Evolutionary conservation across 2,113 vertebrate species (phyloP).

Genomic region (Ochotona curzoniae): DNA sequence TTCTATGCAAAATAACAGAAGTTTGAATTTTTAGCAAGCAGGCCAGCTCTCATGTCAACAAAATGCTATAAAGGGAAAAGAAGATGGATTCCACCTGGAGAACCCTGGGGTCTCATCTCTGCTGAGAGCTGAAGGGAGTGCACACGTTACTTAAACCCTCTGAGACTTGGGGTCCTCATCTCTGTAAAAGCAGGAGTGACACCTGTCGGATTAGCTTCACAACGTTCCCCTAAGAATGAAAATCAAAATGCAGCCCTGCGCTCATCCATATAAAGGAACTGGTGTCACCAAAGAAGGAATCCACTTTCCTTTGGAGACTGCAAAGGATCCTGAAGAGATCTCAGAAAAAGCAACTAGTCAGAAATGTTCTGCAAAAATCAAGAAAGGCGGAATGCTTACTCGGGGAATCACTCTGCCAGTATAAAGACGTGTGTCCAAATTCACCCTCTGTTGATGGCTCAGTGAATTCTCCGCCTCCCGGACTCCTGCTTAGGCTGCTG

Average conservation of each 20-base stretch:
- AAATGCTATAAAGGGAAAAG: not conserved
- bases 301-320: not conserved
- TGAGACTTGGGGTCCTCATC: not conserved
- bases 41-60: not conserved
- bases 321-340: not conserved
- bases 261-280: not conserved
- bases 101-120: not conserved
- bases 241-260: not conserved
- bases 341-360: not conserved
- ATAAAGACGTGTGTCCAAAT: not conserved
- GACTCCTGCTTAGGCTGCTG: not conserved
- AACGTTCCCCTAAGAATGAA: not conserved
- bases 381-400: constrained; percentile 64
- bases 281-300: not conserved
- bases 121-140: not conserved
- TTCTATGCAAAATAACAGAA: not conserved
- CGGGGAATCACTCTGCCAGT: constrained; percentile 54
- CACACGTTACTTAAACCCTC: not conserved
- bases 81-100: not conserved
- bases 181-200: not conserved
- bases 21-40: not conserved
- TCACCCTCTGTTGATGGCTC: not conserved
- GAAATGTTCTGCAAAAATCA: not conserved
- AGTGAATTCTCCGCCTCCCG: not conserved
- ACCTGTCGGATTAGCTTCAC: not conserved